Conservation (phyloP, 2,888 invertebrate genomes). For the Andrena haemorrhoa region DNA sequence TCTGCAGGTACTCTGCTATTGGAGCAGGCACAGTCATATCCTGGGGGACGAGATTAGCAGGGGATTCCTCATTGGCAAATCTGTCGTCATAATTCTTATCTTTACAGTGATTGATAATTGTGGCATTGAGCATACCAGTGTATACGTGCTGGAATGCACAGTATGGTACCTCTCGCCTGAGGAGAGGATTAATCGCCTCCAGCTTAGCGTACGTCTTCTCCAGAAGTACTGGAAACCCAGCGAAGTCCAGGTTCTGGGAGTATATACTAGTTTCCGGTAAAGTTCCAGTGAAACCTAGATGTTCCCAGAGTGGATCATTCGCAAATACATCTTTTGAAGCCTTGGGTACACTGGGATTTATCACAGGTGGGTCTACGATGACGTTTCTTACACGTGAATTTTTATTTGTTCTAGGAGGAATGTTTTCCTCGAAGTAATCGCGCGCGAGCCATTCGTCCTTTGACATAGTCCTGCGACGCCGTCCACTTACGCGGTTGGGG, state of each 20-base stretch:
- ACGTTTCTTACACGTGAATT: too few species aligned
- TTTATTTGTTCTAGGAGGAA: too few species aligned
- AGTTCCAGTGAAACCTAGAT: neutral
- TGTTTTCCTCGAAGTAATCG: too few species aligned
- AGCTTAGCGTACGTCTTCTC: slow-evolving; percentile 24
- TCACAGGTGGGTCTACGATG: too few species aligned
- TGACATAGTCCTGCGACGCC: too few species aligned
- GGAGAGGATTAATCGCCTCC: slow-evolving; percentile 18
- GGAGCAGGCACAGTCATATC: slow-evolving; percentile 17
- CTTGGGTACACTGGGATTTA: too few species aligned
- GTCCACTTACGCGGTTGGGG: too few species aligned
- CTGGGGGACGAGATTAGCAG: slow-evolving; percentile 26
- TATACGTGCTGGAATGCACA: slow-evolving; percentile 41
- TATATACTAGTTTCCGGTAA: neutral
- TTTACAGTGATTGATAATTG: slow-evolving; percentile 34
- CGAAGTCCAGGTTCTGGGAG: slow-evolving; percentile 11
- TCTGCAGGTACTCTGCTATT: slow-evolving; percentile 29
- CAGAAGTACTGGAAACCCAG: neutral
- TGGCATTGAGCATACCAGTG: slow-evolving; percentile 29
- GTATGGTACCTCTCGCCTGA: slow-evolving; percentile 40
- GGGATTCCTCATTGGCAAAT: slow-evolving; percentile 29
- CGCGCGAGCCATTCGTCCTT: too few species aligned
- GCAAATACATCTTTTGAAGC: too few species aligned
- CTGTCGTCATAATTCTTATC: slow-evolving; percentile 41
- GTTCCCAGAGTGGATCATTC: neutral